These are phyloP conservation scores for Tapirus indicus DNA, from an alignment of 2,797 vertebrate genomes.

Conservation along the genomic window DNA sequence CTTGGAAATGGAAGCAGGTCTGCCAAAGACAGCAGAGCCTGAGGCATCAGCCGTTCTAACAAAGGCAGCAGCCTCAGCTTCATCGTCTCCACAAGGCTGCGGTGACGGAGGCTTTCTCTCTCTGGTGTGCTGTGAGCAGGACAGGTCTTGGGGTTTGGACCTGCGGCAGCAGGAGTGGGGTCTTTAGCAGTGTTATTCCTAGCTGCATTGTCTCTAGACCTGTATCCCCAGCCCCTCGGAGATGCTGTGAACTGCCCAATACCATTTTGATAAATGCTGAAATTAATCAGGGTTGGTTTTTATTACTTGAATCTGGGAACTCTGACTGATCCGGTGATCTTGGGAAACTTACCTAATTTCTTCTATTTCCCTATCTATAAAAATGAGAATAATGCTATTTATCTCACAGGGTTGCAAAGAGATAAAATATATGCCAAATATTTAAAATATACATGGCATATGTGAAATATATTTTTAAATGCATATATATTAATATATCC, in stretches of 20 bases:
- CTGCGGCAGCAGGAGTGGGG: not conserved
- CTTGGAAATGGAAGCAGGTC: not conserved
- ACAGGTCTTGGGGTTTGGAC: not conserved
- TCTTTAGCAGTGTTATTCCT: not conserved
- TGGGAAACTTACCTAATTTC: conserved; percentile 49
- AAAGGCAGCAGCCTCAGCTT: not conserved
- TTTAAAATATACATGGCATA: conserved; percentile 44
- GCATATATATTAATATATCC: not conserved
- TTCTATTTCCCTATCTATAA: conserved; percentile 63
- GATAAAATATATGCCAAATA: not conserved
- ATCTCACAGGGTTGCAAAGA: not conserved
- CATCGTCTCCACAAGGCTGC: not conserved
- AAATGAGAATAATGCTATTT: conserved; percentile 30
- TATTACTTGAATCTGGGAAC: conserved; percentile 3
- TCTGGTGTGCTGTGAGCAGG: not conserved
- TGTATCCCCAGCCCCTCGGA: not conserved
- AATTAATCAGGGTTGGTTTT: conserved; percentile 38
- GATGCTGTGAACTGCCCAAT: not conserved
- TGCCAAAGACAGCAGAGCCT: not conserved
- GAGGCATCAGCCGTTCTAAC: not conserved
- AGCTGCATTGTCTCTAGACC: not conserved
- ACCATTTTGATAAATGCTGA: not conserved
- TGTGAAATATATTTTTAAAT: conserved; percentile 48
- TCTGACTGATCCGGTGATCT: not conserved
- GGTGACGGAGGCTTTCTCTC: rapidly evolving